Evolutionary conservation across 2,797 vertebrate species (phyloP).

Genomic region (Sebastes reedi): DNA sequence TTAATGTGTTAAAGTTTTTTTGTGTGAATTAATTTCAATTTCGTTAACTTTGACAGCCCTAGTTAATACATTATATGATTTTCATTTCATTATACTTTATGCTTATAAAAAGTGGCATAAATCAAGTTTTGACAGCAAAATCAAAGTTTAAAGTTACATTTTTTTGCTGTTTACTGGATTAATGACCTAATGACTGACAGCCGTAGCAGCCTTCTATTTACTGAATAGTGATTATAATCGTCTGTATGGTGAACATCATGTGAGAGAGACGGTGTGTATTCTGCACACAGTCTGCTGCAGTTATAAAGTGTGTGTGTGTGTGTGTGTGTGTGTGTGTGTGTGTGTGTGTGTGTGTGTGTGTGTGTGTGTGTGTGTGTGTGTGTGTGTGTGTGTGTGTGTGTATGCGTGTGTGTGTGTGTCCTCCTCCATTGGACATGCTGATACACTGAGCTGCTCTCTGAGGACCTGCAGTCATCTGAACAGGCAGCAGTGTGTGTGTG

Average conservation of each 20-base stretch:
- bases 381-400: not conserved
- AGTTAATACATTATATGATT: too few species aligned
- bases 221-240: not conserved
- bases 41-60: too few species aligned
- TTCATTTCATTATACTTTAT: too few species aligned
- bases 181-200: too few species aligned
- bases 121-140: too few species aligned
- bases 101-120: too few species aligned
- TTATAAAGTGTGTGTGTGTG: not conserved
- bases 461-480: conserved; percentile 55
- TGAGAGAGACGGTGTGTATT: not conserved
- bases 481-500: conserved; percentile 18
- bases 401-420: not conserved
- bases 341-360: not conserved
- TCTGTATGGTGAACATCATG: not conserved
- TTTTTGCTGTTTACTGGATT: too few species aligned
- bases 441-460: conserved; percentile 48
- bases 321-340: not conserved
- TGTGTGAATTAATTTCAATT: too few species aligned
- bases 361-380: not conserved
- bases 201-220: too few species aligned
- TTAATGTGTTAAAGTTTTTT: too few species aligned
- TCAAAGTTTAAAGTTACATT: too few species aligned
- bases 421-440: conserved; percentile 42
- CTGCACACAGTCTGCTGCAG: not conserved